Percentiles rank a stretch among this genome's conserved stretches.
Evolutionary conservation across 2,888 invertebrate genomes (phyloP).

Genomic region (Synergus umbraculus): DNA sequence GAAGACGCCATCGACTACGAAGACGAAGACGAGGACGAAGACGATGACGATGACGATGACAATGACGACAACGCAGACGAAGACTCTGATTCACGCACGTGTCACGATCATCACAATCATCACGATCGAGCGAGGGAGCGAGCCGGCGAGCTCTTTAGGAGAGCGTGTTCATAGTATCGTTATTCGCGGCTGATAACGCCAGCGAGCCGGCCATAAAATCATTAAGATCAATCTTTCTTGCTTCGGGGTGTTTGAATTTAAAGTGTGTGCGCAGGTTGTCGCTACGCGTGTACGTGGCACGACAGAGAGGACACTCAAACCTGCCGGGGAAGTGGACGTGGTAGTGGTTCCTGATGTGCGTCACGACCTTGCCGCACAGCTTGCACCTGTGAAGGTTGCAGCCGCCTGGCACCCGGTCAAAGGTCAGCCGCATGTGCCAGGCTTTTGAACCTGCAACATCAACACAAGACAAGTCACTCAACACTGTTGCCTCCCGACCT

Average conservation of each 20-base stretch:
- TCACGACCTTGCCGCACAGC: constrained; percentile 96
- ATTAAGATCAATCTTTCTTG: constrained; percentile 87
- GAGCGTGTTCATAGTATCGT: constrained; percentile 79
- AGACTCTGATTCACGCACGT: constrained; percentile 11
- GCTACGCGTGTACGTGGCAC: constrained; percentile 94
- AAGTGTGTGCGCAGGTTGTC: constrained; percentile 95
- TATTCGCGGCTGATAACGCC: constrained; percentile 78
- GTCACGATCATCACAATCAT: constrained; percentile 5
- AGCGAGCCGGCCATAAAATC: constrained; percentile 82
- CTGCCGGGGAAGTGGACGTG: constrained; percentile 95
- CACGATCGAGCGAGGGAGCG: constrained; percentile 47
- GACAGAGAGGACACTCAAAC: constrained; percentile 94
- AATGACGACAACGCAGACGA: constrained; percentile 23
- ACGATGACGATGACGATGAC: constrained; percentile 34
- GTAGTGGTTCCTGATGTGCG: constrained; percentile 96
- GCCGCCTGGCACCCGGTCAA: constrained; percentile 94
- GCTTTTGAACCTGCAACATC: constrained; percentile 94
- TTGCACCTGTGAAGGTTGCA: constrained; percentile 96
- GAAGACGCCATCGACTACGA: constrained; percentile 41
- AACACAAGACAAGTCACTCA: constrained; percentile 79
- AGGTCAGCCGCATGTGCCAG: constrained; percentile 96
- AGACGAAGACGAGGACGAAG: constrained; percentile 22
- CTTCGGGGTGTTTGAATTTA: constrained; percentile 95
- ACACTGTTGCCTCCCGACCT: constrained; percentile 72
- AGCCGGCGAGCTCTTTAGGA: constrained; percentile 77